phyloP scores from a whole-genome alignment of 2,113 vertebrate genomes.

The Sisor rabdophorus region DNA sequence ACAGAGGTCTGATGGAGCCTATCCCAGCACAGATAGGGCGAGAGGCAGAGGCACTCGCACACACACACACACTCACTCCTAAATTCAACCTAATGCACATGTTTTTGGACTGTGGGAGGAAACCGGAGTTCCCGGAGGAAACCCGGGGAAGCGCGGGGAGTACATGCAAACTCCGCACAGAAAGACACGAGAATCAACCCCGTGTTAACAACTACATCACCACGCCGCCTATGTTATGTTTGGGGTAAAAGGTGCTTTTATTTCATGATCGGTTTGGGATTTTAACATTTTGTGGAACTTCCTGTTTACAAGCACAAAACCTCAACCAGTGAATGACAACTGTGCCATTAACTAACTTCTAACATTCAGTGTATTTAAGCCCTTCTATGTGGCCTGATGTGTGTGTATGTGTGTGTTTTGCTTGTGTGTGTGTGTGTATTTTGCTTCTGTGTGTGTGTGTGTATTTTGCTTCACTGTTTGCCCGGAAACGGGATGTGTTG shows the following conservation, averaged over 20 bases:
- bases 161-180: too few species aligned
- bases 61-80: too few species aligned
- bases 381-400: background rate
- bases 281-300: background rate
- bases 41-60: too few species aligned
- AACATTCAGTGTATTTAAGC: background rate
- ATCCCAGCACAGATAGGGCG: too few species aligned
- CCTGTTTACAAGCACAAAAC: background rate
- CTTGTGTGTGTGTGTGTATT: background rate
- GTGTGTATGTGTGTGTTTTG: background rate
- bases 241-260: background rate
- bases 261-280: background rate
- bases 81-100: too few species aligned
- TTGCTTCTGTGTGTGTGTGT: background rate
- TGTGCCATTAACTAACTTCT: background rate
- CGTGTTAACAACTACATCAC: too few species aligned
- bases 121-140: too few species aligned
- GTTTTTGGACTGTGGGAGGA: too few species aligned
- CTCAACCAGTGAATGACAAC: background rate
- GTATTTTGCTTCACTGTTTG: conserved; percentile 11
- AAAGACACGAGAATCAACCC: too few species aligned
- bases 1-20: too few species aligned
- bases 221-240: background rate
- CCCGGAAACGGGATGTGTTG: conserved; percentile 11
- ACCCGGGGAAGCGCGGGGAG: too few species aligned